phyloP scores from a whole-genome alignment of 2,797 vertebrate genomes.

The Micropoecilia bifurca region DNA sequence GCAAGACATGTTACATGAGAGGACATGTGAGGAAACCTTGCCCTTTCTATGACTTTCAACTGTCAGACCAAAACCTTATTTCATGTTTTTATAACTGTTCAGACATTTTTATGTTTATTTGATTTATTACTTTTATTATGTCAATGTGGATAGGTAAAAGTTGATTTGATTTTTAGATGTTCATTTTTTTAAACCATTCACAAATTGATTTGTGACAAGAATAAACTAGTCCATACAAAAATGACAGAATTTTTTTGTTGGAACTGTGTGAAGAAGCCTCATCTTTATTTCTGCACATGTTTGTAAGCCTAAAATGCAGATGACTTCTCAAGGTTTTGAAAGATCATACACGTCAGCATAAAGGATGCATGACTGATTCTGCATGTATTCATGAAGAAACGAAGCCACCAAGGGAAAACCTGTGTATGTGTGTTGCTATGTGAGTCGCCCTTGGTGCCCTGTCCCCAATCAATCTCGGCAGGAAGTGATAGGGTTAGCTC shows the following conservation, averaged over 20 bases:
- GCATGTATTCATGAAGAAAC: conserved; percentile 15
- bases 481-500: conserved; percentile 73
- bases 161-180: background rate
- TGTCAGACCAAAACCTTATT: background rate
- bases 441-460: conserved; percentile 71
- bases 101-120: background rate
- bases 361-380: conserved; percentile 57
- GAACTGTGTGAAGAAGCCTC: conserved; percentile 10
- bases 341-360: conserved; percentile 65
- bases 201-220: background rate
- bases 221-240: background rate
- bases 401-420: background rate
- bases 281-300: background rate
- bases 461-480: conserved; percentile 76
- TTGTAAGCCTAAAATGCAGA: conserved; percentile 53
- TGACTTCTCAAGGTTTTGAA: conserved; percentile 54
- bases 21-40: background rate
- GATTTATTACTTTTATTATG: background rate
- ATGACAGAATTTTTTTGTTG: background rate
- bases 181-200: background rate
- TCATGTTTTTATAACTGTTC: background rate
- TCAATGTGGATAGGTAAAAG: background rate
- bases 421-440: conserved; percentile 45
- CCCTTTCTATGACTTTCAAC: too few relatives aligned
- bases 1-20: background rate